Base-by-base conservation (phyloP, 1,140 invertebrate species). In the Lepidurus couesii region DNA sequence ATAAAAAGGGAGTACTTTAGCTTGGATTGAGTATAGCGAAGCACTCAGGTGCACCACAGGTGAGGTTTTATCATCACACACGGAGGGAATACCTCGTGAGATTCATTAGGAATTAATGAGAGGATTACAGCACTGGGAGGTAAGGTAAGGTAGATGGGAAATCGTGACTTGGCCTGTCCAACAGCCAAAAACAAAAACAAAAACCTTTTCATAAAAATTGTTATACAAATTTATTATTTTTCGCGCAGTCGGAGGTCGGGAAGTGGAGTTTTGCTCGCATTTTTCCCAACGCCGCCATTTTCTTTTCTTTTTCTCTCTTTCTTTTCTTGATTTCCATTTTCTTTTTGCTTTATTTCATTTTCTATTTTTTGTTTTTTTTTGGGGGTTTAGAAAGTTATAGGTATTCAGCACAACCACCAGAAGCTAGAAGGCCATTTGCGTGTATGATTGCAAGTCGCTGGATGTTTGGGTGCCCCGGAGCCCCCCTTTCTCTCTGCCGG, bases 401-500 rank as follows among this genome's bases (percentile, higher is more conserved):
- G 53, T 65, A 65, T 65, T 65, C 53, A 7, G 53, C 53, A 65
- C 53, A 65, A 65, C 13, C 53, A 65, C 53, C 16, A 16, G 16
- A 9, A 65, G 21, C 16, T n/a, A 21, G 53, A 65, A 65, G 53
- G 53, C 53, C 53, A 65, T 65, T 65, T 65, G 53, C 53, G 16
- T 65, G 21, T 21, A 21, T n/a, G 16, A n/a, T 65, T 13, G 53
- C 16, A 13, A 13, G 21, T 21, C 53, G 21, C 16, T n/a, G n/a
- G 53, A n/a, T 65, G 16, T 13, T 65, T 65, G 53, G 53, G 53
- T 65, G 53, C 53, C 53, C 53, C 53, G 53, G 53, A 65, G 53
- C 53, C 53, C 53, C 53, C 53, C 53, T 65, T 65, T 65, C 53
- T 65, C 53, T 65, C 53, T 34, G 53, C 53, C 53, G 53, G 53